Base-by-base conservation (phyloP, 2,888 invertebrate genomes). In the Gastrophysa polygoni region DNA sequence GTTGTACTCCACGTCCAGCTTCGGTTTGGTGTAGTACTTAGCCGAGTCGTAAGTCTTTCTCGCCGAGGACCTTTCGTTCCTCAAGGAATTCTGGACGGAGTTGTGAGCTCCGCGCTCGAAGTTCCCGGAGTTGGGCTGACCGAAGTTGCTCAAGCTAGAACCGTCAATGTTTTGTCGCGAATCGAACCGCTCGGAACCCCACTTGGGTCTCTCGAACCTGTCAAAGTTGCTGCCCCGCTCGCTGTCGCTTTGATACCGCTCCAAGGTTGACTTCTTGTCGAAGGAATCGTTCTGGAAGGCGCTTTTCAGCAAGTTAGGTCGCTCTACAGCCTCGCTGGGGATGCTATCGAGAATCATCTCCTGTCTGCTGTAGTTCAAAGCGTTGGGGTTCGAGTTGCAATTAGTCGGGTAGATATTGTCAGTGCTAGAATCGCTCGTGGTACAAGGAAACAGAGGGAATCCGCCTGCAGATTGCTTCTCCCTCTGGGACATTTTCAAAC, bases 401-500 rank as follows among this genome's bases (percentile, higher is more conserved):
- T 93, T 91, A 10, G 93, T 91, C 4, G 93, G 93, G 77, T 93
- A 94, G 5, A 92, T 91, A 74, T 91, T 91, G 77, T 92, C 91
- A 66, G 92, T 92, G 72, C 92, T 92, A 63, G 91, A 91, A n/a
- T 91, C 91, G 43, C 91, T 91, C 10, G 91, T 91, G 0, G 91
- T 91, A 76, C 93, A 93, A 0, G 92, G 91, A 76, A 91, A 91
- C 51, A 93, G 81, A 5, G 92, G 92, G 71, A 93, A 88, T 0
- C 91, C 91, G 0, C 92, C 88, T 20, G 89, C 88, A 1, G 81
- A 81, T 59, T 86, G 84, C 75, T 93, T 93, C 75, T 93, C 92
- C 58, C 92, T 87, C 68, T 90, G 90, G 55, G 91, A 84, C 77
- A 82, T 80, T 61, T 79, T 76, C 68, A 85, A 80, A 64, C 94